These are phyloP conservation scores for Eretmocerus hayati DNA, from an alignment of 2,888 invertebrate genomes.

Conservation along the genomic window DNA sequence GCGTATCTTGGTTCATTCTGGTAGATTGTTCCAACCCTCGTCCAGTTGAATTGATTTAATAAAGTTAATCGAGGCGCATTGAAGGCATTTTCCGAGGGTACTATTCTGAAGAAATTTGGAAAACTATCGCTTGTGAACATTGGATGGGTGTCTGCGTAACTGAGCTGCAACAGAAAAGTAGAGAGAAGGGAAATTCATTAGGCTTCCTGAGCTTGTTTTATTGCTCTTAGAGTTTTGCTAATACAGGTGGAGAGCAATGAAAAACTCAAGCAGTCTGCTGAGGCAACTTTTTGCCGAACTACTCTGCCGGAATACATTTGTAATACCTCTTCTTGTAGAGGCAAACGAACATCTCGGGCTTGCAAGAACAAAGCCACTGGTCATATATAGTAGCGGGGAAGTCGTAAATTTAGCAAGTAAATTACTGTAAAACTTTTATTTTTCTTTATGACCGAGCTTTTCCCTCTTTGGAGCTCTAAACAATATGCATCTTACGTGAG, in stretches of 20 bases:
- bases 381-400: neutral
- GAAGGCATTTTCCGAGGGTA: constrained; percentile 93
- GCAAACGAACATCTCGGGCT: too few species aligned
- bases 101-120: constrained; percentile 94
- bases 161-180: constrained; percentile 61
- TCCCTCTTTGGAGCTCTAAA: too few species aligned
- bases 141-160: constrained; percentile 96
- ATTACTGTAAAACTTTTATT: constrained; percentile 12
- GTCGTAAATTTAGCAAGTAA: constrained; percentile 11
- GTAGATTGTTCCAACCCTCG: constrained; percentile 91
- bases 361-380: constrained; percentile 8
- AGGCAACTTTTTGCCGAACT: too few species aligned
- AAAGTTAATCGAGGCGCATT: constrained; percentile 86
- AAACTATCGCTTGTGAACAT: constrained; percentile 91
- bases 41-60: constrained; percentile 92
- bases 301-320: too few species aligned
- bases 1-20: constrained; percentile 93
- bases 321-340: too few species aligned
- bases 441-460: neutral
- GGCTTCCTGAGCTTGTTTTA: too few species aligned
- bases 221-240: too few species aligned
- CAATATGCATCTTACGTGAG: too few species aligned
- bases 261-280: too few species aligned
- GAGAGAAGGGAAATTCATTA: too few species aligned
- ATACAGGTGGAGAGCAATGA: too few species aligned